These are phyloP conservation scores for Notothenia rossii DNA, from an alignment of 2,113 vertebrate genomes.

Conservation along the genomic window DNA sequence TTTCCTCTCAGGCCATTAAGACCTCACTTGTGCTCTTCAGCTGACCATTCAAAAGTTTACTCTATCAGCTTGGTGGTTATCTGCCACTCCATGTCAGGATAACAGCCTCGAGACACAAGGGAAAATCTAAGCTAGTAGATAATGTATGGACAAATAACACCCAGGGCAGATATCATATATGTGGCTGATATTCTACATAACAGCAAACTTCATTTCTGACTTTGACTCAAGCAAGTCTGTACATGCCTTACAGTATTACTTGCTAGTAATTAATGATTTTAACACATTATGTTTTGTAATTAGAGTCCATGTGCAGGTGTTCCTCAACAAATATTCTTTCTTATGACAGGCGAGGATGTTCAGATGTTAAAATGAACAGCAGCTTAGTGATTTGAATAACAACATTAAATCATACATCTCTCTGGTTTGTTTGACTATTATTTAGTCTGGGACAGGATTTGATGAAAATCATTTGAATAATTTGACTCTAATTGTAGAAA, in stretches of 20 bases:
- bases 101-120: slow-evolving; percentile 25
- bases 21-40: slow-evolving; percentile 25
- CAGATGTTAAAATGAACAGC: slow-evolving; percentile 33
- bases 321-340: not conserved
- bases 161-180: not conserved
- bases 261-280: not conserved
- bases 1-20: slow-evolving; percentile 32
- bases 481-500: slow-evolving; percentile 93
- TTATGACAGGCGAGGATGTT: slow-evolving; percentile 18
- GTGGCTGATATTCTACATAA: not conserved
- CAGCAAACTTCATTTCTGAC: slow-evolving; percentile 9
- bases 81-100: slow-evolving; percentile 9
- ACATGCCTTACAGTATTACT: not conserved
- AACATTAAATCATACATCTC: slow-evolving; percentile 88
- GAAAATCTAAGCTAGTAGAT: slow-evolving; percentile 10
- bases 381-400: slow-evolving; percentile 90
- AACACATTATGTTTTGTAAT: slow-evolving; percentile 46
- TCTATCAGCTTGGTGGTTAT: slow-evolving; percentile 22
- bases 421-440: slow-evolving; percentile 93
- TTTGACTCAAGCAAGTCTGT: slow-evolving; percentile 35
- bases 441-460: slow-evolving; percentile 89
- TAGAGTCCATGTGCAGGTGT: slow-evolving; percentile 23
- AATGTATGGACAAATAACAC: slow-evolving; percentile 21
- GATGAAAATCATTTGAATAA: slow-evolving; percentile 77
- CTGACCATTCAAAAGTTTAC: slow-evolving; percentile 37